These are phyloP conservation scores for Drosophila paramelanica DNA, from an alignment of 2,888 invertebrate species.

Conservation along the genomic window DNA sequence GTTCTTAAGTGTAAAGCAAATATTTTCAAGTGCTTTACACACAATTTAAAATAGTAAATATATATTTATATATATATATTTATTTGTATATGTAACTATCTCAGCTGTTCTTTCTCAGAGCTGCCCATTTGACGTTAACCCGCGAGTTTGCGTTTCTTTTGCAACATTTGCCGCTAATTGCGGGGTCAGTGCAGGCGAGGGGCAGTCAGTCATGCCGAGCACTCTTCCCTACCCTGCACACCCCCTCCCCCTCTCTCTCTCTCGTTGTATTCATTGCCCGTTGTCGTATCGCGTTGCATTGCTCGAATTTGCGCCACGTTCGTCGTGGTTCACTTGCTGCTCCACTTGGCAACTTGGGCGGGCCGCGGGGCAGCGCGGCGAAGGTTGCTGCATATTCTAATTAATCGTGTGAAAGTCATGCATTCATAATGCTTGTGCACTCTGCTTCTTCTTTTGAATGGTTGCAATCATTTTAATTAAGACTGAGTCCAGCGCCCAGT, in stretches of 20 bases:
- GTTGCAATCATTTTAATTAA: conserved; percentile 65
- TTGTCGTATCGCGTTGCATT: conserved; percentile 51
- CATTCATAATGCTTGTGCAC: conserved; percentile 23
- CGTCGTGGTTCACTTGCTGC: conserved; percentile 69
- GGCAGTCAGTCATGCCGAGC: conserved; percentile 14
- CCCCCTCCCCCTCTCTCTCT: background rate
- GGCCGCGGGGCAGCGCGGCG: background rate
- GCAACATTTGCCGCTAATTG: conserved; percentile 75
- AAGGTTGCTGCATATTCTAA: conserved; percentile 31
- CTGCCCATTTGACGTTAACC: conserved; percentile 3
- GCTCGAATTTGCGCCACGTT: conserved; percentile 45
- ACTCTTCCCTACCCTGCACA: background rate
- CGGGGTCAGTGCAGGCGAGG: conserved; percentile 20
- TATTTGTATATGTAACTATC: background rate
- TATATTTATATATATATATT: background rate
- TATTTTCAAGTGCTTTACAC: background rate
- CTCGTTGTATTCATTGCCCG: conserved; percentile 1
- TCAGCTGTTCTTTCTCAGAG: background rate
- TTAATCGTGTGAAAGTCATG: conserved; percentile 68
- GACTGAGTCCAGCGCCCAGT: conserved; percentile 15
- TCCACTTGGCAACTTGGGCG: conserved; percentile 25
- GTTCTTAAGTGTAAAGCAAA: background rate
- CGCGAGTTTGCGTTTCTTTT: conserved; percentile 35
- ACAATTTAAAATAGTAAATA: background rate
- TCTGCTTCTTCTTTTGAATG: conserved; percentile 5